Base-by-base conservation (phyloP, 2,797 vertebrate genomes). In the Molossus molossus region DNA sequence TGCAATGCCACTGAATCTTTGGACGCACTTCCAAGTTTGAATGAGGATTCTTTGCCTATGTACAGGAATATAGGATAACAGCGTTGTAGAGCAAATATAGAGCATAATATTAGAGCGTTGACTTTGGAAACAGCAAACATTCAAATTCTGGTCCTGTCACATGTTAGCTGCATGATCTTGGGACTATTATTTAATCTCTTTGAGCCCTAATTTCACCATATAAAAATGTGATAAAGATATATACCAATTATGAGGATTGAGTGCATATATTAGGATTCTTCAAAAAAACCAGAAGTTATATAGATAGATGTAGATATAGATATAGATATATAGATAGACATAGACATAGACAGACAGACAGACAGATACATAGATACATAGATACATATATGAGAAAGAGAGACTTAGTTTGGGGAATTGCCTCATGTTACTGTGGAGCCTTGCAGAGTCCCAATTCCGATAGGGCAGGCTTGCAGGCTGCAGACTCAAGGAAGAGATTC, bases 141-240 rank as follows among this genome's bases (percentile, higher is more conserved):
- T 90, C 40, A 90, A 90, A 76, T 84, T 27, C 48, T 12, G 6
- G n/a, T 67, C 17, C 37, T 90, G 67, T 57, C 23, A 94, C 37
- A 25, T 69, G 64, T 29, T 73, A 95, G 27, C 57, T 77, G 21
- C 29, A 25, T 29, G 50, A 89, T 73, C 58, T n/a, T 37, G 40
- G 25, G 23, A 18, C 80, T 23, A 25, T 55, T n/a, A 79, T 65
- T 72, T 45, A 76, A 87, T 89, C 9, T 84, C 27, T 58, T 58
- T 53, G 37, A 90, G 17, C 13, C 33, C 37, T 20, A 33, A 25
- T 89, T 89, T 90, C 21, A 76, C 53, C 40, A 18, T 58, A 27
- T 77, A 23, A 76, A 87, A 93, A 69, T 53, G 5, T 60, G 65
- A 65, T 91, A 65, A 60, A 33, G 64, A 77, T 20, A 14, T 4